Conservation (phyloP, 2,113 vertebrate species). For the Mixornis gularis region DNA sequence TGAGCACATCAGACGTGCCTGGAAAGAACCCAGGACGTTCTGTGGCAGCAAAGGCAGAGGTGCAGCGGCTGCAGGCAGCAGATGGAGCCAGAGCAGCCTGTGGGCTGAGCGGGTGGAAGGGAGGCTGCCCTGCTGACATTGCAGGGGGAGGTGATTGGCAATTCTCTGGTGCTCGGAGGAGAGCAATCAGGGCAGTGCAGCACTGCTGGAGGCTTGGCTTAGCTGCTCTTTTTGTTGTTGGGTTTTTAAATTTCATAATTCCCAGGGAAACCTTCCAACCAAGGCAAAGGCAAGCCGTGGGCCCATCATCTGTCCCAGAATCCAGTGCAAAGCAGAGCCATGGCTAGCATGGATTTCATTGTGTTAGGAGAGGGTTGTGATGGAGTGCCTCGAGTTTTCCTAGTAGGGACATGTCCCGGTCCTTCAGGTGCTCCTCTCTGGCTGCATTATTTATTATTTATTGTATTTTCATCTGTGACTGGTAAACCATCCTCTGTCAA, state of each 20-base stretch:
- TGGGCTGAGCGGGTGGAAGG: not conserved
- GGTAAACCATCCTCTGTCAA: not conserved
- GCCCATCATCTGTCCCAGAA: not conserved
- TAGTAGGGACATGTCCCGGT: accelerated
- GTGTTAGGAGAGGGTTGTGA: not conserved
- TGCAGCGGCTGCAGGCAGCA: not conserved
- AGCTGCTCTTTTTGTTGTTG: not conserved
- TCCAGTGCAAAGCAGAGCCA: not conserved
- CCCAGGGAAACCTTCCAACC: not conserved
- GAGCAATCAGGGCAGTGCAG: not conserved
- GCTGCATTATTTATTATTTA: not conserved
- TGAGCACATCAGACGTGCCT: not conserved
- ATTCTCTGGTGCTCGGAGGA: not conserved
- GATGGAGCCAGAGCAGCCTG: not conserved
- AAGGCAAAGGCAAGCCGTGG: not conserved
- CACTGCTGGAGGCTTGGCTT: not conserved
- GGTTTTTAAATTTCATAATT: not conserved
- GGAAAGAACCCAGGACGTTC: not conserved
- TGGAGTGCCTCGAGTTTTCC: not conserved
- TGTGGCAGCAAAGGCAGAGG: not conserved
- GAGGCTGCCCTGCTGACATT: not conserved
- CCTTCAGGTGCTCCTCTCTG: not conserved
- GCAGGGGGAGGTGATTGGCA: not conserved
- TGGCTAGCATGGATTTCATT: not conserved
- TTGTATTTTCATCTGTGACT: not conserved